Evolutionary conservation across 2,888 invertebrate genomes (phyloP), one percentile per base, ranked within the genome.

Genomic region (Plutella xylostella): DNA sequence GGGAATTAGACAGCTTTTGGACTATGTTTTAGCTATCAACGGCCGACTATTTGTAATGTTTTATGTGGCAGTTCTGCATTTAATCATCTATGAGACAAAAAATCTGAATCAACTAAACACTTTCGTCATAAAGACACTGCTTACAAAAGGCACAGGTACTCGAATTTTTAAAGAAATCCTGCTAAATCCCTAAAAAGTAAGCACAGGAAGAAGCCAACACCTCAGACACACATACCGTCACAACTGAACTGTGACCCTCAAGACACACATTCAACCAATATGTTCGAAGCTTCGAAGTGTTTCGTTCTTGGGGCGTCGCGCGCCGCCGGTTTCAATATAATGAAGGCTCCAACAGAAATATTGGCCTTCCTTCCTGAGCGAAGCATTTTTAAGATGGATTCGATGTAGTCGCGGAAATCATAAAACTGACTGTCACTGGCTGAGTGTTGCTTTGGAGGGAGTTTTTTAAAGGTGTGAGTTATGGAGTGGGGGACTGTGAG

Each of bases 301-400:
- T n/a, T n/a, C n/a, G n/a, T 30, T 31, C 42, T 28, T 50, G 42
- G 56, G 68, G 65, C 57, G 66, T 57, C 63, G 61, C 64, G 62
- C 53, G 54, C 53, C 51, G 61, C 55, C n/a, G n/a, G n/a, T n/a
- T n/a, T n/a, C n/a, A n/a, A n/a, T 67, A 65, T 68, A 68, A 70
- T 64, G 60, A 63, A 58, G 62, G 60, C 65, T 65, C 61, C 65
- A 65, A 63, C 65, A 63, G 65, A 63, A 65, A 68, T 68, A 68
- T 63, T 61, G 54, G 57, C 58, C 63, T 74, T 74, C 72, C 74
- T 76, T 74, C 76, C 75, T 73, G 66, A 17, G 7, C 19, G 25
- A 37, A 12, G 37, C n/a, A 11, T 34, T 12, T 58, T 54, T 54
- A 43, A 46, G 46, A 40, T n/a, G 39, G 7, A 45, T 38, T 41